Evolutionary conservation across 2,888 invertebrate genomes (phyloP).

Genomic region (Noctuana brunneofusca): DNA sequence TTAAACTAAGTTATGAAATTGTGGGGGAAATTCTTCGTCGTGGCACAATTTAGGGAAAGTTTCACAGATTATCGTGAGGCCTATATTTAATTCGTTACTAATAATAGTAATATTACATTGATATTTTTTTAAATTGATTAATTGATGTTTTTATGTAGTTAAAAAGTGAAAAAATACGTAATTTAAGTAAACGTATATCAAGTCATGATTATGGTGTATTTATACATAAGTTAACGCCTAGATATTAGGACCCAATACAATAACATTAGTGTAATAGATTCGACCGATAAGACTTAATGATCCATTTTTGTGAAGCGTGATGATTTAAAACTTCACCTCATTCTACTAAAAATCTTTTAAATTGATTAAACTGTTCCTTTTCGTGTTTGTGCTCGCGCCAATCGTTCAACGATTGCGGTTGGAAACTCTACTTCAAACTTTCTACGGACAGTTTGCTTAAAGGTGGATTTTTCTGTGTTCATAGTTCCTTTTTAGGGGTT

Average conservation of each 20-base stretch:
- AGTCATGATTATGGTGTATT: no score
- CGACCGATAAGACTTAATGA: no score
- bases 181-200: no score
- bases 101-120: neutral
- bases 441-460: conserved; percentile 18
- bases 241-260: no score
- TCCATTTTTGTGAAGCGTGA: no score
- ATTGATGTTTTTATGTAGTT: no score
- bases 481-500: conserved; percentile 19
- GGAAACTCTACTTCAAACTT: conserved; percentile 22
- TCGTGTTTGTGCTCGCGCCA: conserved; percentile 2
- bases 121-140: no score
- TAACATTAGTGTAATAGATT: no score
- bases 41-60: conserved; percentile 8
- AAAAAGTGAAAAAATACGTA: no score
- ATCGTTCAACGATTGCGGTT: neutral
- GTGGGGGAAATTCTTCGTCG: neutral
- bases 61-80: conserved; percentile 6
- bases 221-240: no score
- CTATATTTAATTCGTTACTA: neutral
- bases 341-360: neutral
- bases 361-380: neutral
- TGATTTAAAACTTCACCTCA: neutral
- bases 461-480: conserved; percentile 10
- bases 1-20: conserved; percentile 20